Conservation (phyloP, 2,888 invertebrate species). For the Ectobius pallidus region DNA sequence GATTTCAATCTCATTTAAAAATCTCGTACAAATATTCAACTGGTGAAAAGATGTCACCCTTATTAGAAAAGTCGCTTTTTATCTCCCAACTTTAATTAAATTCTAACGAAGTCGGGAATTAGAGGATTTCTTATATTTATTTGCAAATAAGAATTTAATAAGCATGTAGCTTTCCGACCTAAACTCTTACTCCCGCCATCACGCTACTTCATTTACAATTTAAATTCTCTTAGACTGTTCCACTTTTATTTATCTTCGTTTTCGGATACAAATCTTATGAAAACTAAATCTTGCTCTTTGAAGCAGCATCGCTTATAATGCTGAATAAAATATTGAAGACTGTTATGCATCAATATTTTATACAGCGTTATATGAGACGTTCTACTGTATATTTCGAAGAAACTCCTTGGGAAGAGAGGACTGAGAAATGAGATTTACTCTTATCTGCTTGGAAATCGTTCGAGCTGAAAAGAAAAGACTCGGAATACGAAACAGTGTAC, state of each 20-base stretch:
- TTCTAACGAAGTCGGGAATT: not conserved
- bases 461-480: no score
- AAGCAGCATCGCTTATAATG: not conserved
- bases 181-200: not conserved
- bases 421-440: no score
- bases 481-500: no score
- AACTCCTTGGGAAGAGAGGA: no score
- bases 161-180: not conserved
- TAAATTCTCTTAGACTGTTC: not conserved
- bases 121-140: not conserved
- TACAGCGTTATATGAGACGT: no score
- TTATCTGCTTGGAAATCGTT: no score
- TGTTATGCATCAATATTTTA: no score
- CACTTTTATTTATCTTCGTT: not conserved
- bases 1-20: no score
- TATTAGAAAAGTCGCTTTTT: not conserved
- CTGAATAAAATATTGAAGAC: no score
- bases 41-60: not conserved
- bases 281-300: not conserved
- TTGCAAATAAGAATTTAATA: slow-evolving; percentile 3
- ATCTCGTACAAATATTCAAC: not conserved
- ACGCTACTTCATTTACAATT: not conserved
- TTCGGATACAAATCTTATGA: not conserved
- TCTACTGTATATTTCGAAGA: no score
- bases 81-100: slow-evolving; percentile 7